These are phyloP conservation scores for Colletes gigas DNA, from an alignment of 1,140 invertebrate genomes.

Conservation along the genomic window DNA sequence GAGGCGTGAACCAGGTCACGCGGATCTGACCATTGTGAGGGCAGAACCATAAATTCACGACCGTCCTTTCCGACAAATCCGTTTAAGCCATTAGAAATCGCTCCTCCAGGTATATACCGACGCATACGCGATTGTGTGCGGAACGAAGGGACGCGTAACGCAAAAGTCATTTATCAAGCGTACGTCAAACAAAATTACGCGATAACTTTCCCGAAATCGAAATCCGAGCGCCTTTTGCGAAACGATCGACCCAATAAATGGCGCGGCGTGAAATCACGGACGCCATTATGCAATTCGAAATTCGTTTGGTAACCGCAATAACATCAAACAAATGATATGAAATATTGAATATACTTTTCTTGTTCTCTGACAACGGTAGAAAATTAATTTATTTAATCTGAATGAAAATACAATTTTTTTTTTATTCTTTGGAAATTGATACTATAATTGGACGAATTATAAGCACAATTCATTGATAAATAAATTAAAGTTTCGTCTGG, in stretches of 20 bases:
- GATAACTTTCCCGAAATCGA: constrained; percentile 2
- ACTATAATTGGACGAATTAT: no score
- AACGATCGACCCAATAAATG: not conserved
- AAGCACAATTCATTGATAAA: no score
- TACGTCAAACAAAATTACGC: constrained; percentile 39
- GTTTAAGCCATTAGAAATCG: constrained; percentile 11
- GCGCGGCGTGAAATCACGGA: not conserved
- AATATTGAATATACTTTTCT: no score
- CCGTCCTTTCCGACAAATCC: constrained; percentile 17
- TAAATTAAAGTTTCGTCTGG: no score
- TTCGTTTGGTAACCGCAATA: not conserved
- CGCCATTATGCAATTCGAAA: constrained; percentile 2
- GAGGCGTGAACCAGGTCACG: constrained; percentile 36
- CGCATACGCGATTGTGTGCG: constrained; percentile 15
- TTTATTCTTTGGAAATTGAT: no score
- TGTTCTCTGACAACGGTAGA: no score
- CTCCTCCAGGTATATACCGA: constrained; percentile 23
- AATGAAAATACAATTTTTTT: no score
- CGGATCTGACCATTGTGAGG: constrained; percentile 27
- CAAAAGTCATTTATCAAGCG: constrained; percentile 43
- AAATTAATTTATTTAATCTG: no score
- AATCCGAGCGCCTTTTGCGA: not conserved
- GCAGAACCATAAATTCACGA: constrained; percentile 48
- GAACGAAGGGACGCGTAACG: constrained; percentile 8
- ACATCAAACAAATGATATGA: no score